Evolutionary conservation across 1,140 invertebrate species (phyloP).

Genomic region (Lasioglossum albipes): DNA sequence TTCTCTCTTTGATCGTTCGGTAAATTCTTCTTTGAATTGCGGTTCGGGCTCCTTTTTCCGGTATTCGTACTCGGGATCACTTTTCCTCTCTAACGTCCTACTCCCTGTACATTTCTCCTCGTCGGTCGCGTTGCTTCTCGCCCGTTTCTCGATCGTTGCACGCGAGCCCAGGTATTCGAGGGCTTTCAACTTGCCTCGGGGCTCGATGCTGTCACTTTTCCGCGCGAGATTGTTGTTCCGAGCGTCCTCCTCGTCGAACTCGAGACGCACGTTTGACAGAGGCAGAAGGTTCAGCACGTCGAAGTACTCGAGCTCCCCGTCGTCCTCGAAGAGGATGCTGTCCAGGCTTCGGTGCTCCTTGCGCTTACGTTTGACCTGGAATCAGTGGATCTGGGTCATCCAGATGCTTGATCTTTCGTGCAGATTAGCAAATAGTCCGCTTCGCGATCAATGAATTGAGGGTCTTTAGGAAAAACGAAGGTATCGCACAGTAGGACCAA

Average conservation of each 20-base stretch:
- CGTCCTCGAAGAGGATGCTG: conserved; percentile 77
- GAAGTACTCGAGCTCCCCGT: conserved; percentile 77
- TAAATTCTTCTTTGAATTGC: neutral
- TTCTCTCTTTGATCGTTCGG: neutral
- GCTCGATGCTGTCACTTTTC: neutral
- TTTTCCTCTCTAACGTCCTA: neutral
- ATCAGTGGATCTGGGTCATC: neutral
- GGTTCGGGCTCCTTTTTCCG: neutral
- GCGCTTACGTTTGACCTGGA: conserved; percentile 77
- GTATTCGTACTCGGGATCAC: neutral
- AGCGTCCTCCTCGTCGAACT: conserved; percentile 65
- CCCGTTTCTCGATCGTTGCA: neutral
- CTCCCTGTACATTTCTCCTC: conserved; percentile 66
- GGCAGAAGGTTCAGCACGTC: conserved; percentile 77
- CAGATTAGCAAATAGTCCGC: no score
- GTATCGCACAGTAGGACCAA: no score
- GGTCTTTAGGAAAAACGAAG: no score
- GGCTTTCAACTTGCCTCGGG: neutral
- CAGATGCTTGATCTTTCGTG: neutral
- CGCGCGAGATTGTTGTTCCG: conserved; percentile 41
- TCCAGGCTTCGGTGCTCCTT: conserved; percentile 78
- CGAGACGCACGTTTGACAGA: conserved; percentile 75
- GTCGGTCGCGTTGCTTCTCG: conserved; percentile 61
- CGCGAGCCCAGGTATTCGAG: conserved; percentile 36
- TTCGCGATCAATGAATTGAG: no score